Percentiles rank a stretch among this genome's conserved stretches.
These are phyloP conservation scores for Serinus canaria DNA, from an alignment of 2,113 vertebrate genomes.

Conservation along the genomic window DNA sequence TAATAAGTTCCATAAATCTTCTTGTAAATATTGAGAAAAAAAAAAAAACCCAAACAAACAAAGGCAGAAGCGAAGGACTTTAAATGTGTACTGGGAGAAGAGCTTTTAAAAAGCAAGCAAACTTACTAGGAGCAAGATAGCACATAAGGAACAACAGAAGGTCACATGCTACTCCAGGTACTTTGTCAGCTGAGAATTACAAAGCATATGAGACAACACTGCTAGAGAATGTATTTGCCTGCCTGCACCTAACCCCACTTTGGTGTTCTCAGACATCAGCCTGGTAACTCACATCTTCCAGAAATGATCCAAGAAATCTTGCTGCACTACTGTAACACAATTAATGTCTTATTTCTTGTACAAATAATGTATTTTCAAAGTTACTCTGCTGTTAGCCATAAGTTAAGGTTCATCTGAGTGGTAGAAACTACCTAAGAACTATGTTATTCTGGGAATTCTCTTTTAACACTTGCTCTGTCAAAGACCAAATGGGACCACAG, in stretches of 20 bases:
- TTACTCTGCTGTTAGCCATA: background rate
- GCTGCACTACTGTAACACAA: background rate
- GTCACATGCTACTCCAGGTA: background rate
- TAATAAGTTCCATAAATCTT: slow-evolving; percentile 39
- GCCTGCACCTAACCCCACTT: background rate
- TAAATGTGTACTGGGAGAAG: background rate
- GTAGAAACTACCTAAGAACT: background rate
- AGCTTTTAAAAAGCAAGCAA: background rate
- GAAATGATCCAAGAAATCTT: background rate
- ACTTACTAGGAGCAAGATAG: background rate
- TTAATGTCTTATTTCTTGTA: background rate
- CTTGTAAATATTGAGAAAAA: background rate
- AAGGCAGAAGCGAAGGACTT: background rate
- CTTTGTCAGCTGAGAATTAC: background rate
- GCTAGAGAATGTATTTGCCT: background rate
- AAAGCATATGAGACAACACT: background rate
- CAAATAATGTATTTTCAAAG: background rate
- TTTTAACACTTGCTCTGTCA: background rate
- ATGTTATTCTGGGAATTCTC: background rate
- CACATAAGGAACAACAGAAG: background rate
- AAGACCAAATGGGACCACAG: background rate
- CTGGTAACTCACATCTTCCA: background rate
- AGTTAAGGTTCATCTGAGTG: background rate
- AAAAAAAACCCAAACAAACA: background rate
- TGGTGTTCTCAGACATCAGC: background rate